Conservation (phyloP, 2,888 invertebrate genomes). For the Drosophila ustulata region DNA sequence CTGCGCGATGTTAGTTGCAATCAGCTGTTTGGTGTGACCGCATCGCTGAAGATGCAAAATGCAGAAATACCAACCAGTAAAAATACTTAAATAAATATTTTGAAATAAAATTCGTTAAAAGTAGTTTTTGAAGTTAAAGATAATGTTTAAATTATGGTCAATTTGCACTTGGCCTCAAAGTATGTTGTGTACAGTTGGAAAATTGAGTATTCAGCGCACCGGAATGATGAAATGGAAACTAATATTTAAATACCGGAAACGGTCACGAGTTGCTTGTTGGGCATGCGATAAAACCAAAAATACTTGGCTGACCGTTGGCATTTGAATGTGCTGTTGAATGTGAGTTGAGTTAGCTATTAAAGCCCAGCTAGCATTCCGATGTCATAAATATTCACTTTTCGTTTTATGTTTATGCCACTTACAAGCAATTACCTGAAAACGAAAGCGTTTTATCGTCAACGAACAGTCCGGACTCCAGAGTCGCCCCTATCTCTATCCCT, state of each 20-base stretch:
- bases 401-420: constrained; percentile 77
- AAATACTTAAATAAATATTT: constrained; percentile 6
- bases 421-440: constrained; percentile 80
- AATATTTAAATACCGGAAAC: constrained; percentile 43
- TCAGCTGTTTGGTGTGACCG: constrained; percentile 42
- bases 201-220: not conserved
- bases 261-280: constrained; percentile 16
- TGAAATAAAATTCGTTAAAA: not conserved
- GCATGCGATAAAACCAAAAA: constrained; percentile 11
- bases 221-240: constrained; percentile 1
- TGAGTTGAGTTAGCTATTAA: constrained; percentile 27
- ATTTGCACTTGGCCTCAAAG: not conserved
- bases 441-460: constrained; percentile 77
- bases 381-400: constrained; percentile 64
- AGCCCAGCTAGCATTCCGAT: constrained; percentile 29
- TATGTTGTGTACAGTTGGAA: not conserved
- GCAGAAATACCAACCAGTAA: constrained; percentile 22
- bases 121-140: not conserved
- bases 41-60: constrained; percentile 16
- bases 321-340: constrained; percentile 41
- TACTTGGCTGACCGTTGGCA: constrained; percentile 29
- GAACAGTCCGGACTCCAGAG: constrained; percentile 53
- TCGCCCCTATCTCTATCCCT: constrained; percentile 29
- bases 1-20: not conserved
- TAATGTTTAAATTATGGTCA: not conserved